Evolutionary conservation across 2,113 vertebrate species (phyloP), one percentile per base, ranked within the genome.

Genomic region (Okapia johnstoni): DNA sequence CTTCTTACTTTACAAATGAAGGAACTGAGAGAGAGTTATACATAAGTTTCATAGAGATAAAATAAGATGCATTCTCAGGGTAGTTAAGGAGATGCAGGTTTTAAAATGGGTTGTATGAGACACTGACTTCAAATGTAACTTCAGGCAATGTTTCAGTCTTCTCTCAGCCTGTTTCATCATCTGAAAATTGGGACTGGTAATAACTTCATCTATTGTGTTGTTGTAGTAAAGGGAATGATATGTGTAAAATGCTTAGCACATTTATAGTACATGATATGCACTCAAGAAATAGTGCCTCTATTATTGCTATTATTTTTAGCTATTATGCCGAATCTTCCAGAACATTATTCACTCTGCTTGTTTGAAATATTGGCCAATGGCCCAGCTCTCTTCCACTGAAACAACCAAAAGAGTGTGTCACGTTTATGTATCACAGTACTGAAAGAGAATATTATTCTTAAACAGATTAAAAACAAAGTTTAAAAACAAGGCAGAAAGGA

Each of bases 301-400:
- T 85, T 80, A 43, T 84, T n/a, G 57, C 26, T 92, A 11, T 84
- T 80, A 88, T 73, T 89, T 97, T 94, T 94, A 84, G n/a, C 40
- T 80, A 3, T 90, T 60, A 50, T 2, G 25, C 52, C 61, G 60
- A 79, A 40, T 84, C 61, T 87, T 83, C 43, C 28, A 76, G 73
- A 30, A 30, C 36, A 46, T 87, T 48, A 36, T 84, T 92, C n/a
- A 63, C 23, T 46, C 21, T 11, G 43, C 70, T 55, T 85, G 73
- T 92, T 95, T 17, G 57, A 85, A 46, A 43, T 85, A 58, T 40
- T 57, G 60, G 40, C 83, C 66, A 50, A 46, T 66, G 25, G 11
- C 14, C 54, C 76, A 95, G 40, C 26, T 57, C 2, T 85, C 36
- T 89, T 66, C 90, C 28, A 73, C 46, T 84, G 63, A 61, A 94